These are phyloP conservation scores for Idris sp. DNA, from an alignment of 1,140 invertebrate species.

Conservation along the genomic window DNA sequence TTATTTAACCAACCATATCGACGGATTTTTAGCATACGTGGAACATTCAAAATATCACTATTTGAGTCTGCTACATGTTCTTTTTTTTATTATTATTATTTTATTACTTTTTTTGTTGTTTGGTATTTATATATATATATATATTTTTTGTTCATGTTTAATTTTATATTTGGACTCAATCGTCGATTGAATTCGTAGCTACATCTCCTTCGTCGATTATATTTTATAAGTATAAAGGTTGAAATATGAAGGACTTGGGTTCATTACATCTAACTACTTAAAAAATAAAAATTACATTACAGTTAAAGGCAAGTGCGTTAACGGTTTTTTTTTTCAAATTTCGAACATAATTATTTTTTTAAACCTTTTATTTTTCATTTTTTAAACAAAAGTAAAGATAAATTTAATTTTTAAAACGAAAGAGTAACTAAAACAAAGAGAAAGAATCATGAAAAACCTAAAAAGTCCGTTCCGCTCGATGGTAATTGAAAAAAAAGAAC, in stretches of 20 bases:
- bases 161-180: background rate
- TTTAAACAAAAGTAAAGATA: too few species aligned
- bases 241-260: constrained; percentile 47
- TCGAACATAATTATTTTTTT: too few species aligned
- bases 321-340: constrained; percentile 37
- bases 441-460: constrained; percentile 20
- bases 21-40: constrained; percentile 54
- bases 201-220: constrained; percentile 42
- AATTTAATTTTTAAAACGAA: too few species aligned
- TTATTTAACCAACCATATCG: constrained; percentile 58
- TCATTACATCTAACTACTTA: constrained; percentile 60
- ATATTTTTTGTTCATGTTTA: constrained; percentile 8
- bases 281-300: constrained; percentile 60
- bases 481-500: constrained; percentile 3
- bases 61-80: constrained; percentile 39
- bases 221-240: constrained; percentile 56
- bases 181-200: constrained; percentile 13
- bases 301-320: constrained; percentile 50
- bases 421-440: constrained; percentile 14
- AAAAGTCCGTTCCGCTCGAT: constrained; percentile 49
- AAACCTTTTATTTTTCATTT: too few species aligned
- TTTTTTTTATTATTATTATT: constrained; percentile 20
- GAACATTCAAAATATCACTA: constrained; percentile 60
- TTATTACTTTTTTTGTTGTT: constrained; percentile 2
- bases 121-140: background rate